Conservation (phyloP, 2,797 vertebrate genomes). For the Tragelaphus eurycerus region DNA sequence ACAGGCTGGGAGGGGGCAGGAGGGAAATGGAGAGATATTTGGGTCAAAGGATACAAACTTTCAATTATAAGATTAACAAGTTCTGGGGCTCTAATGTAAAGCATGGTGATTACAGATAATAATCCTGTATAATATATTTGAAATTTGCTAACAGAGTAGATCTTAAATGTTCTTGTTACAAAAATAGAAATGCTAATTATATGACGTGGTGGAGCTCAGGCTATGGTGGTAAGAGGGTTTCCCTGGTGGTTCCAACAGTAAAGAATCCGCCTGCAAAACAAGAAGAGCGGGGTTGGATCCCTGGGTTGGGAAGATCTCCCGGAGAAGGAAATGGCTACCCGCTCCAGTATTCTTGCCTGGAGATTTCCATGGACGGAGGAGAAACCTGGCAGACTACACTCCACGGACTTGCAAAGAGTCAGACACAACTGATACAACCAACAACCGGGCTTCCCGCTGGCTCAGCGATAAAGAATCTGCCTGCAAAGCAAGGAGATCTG, state of each 20-base stretch:
- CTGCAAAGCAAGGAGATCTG: neutral
- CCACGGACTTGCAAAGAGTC: neutral
- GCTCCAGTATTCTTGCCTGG: neutral
- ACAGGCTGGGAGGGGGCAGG: neutral
- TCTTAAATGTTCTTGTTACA: neutral
- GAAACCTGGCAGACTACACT: neutral
- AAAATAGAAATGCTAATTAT: neutral
- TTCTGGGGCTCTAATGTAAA: neutral
- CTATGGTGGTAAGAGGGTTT: neutral
- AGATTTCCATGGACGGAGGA: neutral
- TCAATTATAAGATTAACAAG: neutral
- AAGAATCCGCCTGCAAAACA: neutral
- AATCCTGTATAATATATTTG: neutral
- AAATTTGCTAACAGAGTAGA: neutral
- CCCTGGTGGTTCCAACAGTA: neutral
- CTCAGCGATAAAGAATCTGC: neutral
- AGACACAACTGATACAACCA: neutral
- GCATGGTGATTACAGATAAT: neutral
- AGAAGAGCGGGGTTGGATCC: neutral
- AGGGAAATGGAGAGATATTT: neutral
- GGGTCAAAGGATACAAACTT: neutral
- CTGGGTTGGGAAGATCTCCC: neutral
- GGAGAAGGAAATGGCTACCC: neutral
- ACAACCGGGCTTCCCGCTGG: neutral
- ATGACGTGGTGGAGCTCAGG: neutral